Evolutionary conservation across 2,888 invertebrate species (phyloP), one percentile per base, ranked within the genome.

Genomic region (Hipparchia semele): DNA sequence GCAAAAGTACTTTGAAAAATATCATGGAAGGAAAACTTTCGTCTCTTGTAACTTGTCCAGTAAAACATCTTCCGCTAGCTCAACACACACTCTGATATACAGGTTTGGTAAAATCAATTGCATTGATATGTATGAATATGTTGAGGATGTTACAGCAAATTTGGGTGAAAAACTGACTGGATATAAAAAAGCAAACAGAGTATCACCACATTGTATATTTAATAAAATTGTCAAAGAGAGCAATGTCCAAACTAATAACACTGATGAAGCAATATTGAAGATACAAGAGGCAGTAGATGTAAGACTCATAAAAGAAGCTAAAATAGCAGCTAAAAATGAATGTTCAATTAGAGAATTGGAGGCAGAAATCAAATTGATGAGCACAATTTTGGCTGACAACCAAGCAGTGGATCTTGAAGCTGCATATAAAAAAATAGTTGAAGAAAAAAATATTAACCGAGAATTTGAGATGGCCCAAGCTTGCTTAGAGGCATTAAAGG

Each of bases 51-150:
- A 95, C 80, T 84, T 96, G 64, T 95, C 94, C 53, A 94, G 93
- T 69, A 94, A 95, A 79, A 83, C 81, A 10, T 94, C 95, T 62
- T 87, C 91, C 4, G 88, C 89, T 65, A 90, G 88, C 69, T 95
- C 96, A 6, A 96, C 96, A 0, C 95, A 96, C 80, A 94, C 95
- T 73, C 95, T 95, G 79, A 94, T 94, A 68, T 96, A 96, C 79
- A 94, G 95, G 74, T 95, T 96, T 86, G 89, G 95, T 54, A 94
- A 95, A 83, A 94, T 95, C 53, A 94, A 92, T 78, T 92, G 93
- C 84, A 94, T 93, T 79, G 91, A 90, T 68, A 89, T 90, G 85
- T 95, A 94, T 84, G 95, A 95, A 78, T 89, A 91, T 77, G 86
- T 95, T 78, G 94, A 92, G 65, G 90, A 90, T 86, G 86, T 94